phyloP scores from a whole-genome alignment of 2,113 vertebrate species.

The Pardalotus punctatus region DNA sequence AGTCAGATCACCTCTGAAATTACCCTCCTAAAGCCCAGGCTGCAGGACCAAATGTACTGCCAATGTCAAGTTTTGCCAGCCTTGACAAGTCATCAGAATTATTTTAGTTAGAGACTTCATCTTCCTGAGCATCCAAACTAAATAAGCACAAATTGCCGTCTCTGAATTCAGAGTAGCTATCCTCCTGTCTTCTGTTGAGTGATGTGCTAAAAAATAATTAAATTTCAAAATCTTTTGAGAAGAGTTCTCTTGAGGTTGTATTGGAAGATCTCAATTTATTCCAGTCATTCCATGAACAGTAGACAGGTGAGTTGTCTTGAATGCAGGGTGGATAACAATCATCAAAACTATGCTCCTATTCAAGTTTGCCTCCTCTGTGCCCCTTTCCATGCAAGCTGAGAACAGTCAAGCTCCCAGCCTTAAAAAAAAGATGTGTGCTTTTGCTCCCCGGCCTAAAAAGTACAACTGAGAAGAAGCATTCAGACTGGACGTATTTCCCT shows the following conservation, averaged over 20 bases:
- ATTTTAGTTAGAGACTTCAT: not conserved
- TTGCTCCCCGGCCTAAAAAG: not conserved
- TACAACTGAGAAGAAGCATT: not conserved
- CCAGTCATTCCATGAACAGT: not conserved
- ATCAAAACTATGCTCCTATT: not conserved
- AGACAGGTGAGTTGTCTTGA: not conserved
- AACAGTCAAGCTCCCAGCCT: not conserved
- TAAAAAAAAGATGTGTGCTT: not conserved
- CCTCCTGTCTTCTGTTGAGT: not conserved
- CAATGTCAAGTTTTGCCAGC: not conserved
- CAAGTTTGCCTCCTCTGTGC: not conserved
- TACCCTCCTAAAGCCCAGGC: not conserved
- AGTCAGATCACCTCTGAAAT: not conserved
- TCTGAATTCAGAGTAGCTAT: not conserved
- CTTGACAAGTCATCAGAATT: slow-evolving; percentile 5
- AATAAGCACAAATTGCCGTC: not conserved
- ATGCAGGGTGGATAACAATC: not conserved
- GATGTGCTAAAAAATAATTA: not conserved
- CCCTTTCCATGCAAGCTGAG: not conserved
- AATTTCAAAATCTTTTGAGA: not conserved
- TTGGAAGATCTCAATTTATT: not conserved
- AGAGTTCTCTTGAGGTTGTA: not conserved
- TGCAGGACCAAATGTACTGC: not conserved
- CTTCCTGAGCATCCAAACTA: not conserved
- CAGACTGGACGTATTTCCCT: not conserved